A percentile compares a stretch with the other conserved stretches of the same genome.
Evolutionary conservation across 2,113 vertebrate species (phyloP).

Genomic region (Asarcornis scutulata): DNA sequence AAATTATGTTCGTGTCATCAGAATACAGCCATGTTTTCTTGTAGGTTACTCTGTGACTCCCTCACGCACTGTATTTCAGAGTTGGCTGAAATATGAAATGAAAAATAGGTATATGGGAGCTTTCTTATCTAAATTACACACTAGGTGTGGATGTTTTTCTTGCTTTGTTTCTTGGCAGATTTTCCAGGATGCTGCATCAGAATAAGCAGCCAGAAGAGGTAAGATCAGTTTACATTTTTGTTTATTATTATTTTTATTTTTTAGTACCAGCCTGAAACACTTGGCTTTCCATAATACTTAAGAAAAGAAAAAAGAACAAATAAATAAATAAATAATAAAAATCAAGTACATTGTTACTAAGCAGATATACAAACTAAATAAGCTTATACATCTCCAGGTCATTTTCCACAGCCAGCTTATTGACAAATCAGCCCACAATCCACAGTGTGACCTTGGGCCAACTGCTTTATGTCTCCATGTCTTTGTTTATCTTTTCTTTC

Average conservation of each 20-base stretch:
- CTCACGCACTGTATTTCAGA: neutral
- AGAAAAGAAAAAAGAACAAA: neutral
- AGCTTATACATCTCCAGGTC: neutral
- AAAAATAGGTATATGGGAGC: neutral
- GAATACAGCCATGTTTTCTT: neutral
- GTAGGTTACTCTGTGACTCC: neutral
- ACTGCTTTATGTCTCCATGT: neutral
- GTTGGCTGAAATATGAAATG: neutral
- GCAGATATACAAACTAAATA: neutral
- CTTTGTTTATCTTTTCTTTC: neutral
- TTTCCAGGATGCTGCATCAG: neutral
- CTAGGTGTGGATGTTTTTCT: neutral
- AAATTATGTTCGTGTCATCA: neutral
- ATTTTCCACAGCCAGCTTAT: neutral
- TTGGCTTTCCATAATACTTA: neutral
- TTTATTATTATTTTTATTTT: too few species aligned
- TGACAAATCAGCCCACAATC: neutral
- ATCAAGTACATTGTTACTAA: neutral
- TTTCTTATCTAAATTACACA: neutral
- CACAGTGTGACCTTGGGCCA: neutral
- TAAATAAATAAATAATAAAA: neutral
- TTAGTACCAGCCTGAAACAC: neutral
- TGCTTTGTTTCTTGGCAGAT: neutral
- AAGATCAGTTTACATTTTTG: neutral
- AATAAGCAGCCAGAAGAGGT: neutral